A percentile compares a stretch with the other conserved stretches of the same genome.
Evolutionary conservation across 2,888 invertebrate species (phyloP).

Genomic region (Clusia tigrina): DNA sequence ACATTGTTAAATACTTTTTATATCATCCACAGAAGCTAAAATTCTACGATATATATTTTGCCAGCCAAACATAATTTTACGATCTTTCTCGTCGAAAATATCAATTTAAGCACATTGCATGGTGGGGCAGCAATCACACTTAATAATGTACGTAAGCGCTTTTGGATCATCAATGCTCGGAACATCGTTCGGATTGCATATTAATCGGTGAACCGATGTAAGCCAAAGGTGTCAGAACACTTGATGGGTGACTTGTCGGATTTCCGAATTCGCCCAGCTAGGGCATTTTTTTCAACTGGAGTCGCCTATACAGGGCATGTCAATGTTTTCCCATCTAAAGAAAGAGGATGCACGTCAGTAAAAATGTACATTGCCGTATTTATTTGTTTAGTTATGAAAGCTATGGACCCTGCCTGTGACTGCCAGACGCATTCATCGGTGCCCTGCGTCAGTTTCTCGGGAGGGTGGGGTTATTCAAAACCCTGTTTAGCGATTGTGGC

Average conservation of each 20-base stretch:
- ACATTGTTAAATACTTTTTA: no score
- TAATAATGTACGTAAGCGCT: background rate
- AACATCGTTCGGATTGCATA: background rate
- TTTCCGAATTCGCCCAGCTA: background rate
- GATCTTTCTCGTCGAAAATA: background rate
- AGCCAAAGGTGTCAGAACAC: background rate
- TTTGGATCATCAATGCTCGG: background rate
- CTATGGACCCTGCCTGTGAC: background rate
- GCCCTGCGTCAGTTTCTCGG: background rate
- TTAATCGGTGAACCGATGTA: background rate
- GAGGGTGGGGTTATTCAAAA: background rate
- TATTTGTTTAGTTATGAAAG: background rate
- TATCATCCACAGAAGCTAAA: no score
- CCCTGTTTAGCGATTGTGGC: constrained; percentile 2
- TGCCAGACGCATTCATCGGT: background rate
- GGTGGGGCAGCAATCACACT: background rate
- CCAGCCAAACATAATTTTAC: background rate
- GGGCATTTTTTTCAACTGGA: no score
- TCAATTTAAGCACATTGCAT: background rate
- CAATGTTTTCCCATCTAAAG: background rate
- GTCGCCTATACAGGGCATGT: no score
- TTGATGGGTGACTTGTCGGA: background rate
- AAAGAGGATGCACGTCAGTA: background rate
- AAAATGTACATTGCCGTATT: background rate
- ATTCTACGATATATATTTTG: background rate